Conservation (phyloP, 2,797 vertebrate species). For the Dendrocincla tyrannina region DNA sequence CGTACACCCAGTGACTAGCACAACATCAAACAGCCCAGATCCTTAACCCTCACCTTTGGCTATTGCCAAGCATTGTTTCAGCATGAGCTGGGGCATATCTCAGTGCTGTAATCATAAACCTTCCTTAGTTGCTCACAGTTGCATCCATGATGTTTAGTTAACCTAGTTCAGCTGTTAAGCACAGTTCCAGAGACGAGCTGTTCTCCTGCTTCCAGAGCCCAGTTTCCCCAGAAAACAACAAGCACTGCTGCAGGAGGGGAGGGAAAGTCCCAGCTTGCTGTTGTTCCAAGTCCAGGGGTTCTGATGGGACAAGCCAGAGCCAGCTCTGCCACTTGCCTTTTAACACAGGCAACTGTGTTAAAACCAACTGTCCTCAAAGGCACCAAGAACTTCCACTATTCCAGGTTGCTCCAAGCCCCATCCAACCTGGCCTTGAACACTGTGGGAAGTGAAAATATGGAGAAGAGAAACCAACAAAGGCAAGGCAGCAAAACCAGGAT, state of each 20-base stretch:
- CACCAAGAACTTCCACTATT: neutral
- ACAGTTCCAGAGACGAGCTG: too few species aligned
- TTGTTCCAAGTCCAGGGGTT: too few species aligned
- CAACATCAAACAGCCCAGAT: neutral
- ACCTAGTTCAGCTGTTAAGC: neutral
- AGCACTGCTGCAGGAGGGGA: too few species aligned
- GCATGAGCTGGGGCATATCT: neutral
- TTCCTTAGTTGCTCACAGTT: neutral
- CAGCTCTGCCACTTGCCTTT: too few species aligned
- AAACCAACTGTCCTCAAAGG: too few species aligned
- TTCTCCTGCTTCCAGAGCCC: too few species aligned
- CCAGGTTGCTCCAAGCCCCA: neutral
- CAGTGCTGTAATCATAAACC: neutral
- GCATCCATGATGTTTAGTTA: neutral
- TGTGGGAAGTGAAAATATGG: neutral
- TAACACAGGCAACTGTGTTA: too few species aligned
- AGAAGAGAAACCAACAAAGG: neutral
- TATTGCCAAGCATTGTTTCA: neutral
- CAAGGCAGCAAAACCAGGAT: neutral
- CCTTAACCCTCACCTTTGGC: neutral
- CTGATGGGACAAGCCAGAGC: too few species aligned
- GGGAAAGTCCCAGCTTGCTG: too few species aligned
- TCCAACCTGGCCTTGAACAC: neutral
- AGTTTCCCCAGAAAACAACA: too few species aligned
- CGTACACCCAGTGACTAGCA: neutral